Base-by-base conservation (phyloP, 35 echinoderm and acorn worm species). In the Strongylocentrotus purpuratus region DNA sequence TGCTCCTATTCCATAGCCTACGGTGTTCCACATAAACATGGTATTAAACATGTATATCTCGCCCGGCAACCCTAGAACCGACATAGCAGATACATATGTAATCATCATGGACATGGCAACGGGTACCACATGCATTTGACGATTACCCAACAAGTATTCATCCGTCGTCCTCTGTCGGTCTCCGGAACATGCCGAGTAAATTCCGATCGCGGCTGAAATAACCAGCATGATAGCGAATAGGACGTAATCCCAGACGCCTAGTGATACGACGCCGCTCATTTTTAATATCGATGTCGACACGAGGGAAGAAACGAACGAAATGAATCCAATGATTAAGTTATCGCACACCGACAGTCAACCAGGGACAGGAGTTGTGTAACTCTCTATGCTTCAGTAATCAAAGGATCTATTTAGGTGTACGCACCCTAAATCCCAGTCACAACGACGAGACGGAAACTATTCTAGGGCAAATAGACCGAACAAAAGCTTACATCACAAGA, bases 221-320 rank as follows among this genome's bases (percentile, higher is more conserved):
- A 31, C 20, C 10, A 97, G 94, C 97, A 97, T 94, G 25, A 94
- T 28, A 7, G 45, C 31, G 45, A 96, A 96, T 4, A 97, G 87
- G 28, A 97, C 91, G 52, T 97, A 97, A 32, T 97, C 97, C 70
- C 86, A 88, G 13, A 94, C 85, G 8, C 55, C 33, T 48, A 97
- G 95, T 86, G 95, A 86, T 45, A 35, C 46, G 11, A 87, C 20
- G 52, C 11, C 52, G 52, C 52, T 59, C 52, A 59, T 59, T 17
- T 11, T 59, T 17, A 17, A 17, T 59, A 14, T 9, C 1, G 52
- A 59, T 59, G 52, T 59, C 52, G 52, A 59, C 1, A 59, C 52
- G 11, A 59, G 11, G 52, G 11, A 17, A 59, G 52, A 11, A 59
- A 14, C 2, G 52, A 59, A 17, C 9, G 11, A 59, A 59, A 59